Evolutionary conservation across 2,888 invertebrate species (phyloP).

Genomic region (Ichneumon xanthorius): DNA sequence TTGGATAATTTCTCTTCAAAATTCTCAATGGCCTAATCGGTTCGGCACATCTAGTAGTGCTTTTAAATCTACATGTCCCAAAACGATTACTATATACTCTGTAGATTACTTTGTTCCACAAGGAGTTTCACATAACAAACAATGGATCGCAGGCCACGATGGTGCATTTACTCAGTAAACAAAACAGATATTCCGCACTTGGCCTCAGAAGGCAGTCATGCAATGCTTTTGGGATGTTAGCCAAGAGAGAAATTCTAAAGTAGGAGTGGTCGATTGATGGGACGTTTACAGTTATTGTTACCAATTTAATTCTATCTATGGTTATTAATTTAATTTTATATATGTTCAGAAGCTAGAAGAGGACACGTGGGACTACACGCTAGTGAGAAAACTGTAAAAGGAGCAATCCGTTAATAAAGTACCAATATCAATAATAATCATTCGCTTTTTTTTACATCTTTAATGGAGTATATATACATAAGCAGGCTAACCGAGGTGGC

Average conservation of each 20-base stretch:
- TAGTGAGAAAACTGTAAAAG: background rate
- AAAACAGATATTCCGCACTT: background rate
- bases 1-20: too few species aligned
- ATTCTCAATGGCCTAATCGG: too few species aligned
- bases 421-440: background rate
- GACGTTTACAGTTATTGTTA: too few species aligned
- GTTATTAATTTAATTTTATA: background rate
- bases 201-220: too few species aligned
- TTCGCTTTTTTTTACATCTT: background rate
- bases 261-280: background rate
- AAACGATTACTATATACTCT: too few species aligned
- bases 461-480: background rate
- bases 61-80: too few species aligned
- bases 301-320: background rate
- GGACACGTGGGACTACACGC: background rate
- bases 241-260: background rate
- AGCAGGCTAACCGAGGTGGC: background rate
- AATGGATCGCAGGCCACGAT: too few species aligned
- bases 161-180: too few species aligned
- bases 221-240: background rate
- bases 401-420: too few species aligned
- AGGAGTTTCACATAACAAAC: too few species aligned
- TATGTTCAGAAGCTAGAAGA: background rate
- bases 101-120: too few species aligned
- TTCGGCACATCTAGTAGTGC: too few species aligned